Percentiles rank a stretch among this genome's conserved stretches.
phyloP scores from a whole-genome alignment of 92 coral and sea anemone genomes.

The Siderastrea siderea region DNA sequence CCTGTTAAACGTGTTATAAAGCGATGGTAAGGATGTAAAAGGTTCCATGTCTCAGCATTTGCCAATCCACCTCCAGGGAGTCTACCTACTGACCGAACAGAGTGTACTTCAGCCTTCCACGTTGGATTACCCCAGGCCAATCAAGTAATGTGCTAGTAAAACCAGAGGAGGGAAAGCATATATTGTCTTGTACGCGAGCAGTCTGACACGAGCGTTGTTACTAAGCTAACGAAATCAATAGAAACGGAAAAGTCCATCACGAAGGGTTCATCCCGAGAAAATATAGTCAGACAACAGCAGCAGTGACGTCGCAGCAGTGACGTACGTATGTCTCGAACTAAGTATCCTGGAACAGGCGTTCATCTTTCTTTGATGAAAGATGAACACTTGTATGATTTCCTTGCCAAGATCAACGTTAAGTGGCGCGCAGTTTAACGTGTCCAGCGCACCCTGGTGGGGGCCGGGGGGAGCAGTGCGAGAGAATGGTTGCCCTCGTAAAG shows the following conservation, averaged over 20 bases:
- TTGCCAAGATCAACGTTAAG: not conserved
- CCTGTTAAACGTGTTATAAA: not conserved
- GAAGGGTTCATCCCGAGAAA: not conserved
- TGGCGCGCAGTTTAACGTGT: not conserved
- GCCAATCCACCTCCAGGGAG: slow-evolving; percentile 1
- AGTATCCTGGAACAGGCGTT: too few relatives aligned
- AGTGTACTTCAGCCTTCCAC: not conserved
- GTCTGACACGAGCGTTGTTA: not conserved
- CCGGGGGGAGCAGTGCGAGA: not conserved
- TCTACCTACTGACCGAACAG: not conserved
- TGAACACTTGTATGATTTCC: not conserved
- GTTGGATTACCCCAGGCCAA: slow-evolving; percentile 2
- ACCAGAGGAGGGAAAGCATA: not conserved
- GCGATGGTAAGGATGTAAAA: not conserved
- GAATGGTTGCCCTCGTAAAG: slow-evolving; percentile 1
- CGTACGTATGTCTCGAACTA: not conserved
- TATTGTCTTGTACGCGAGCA: not conserved
- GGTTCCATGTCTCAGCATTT: not conserved
- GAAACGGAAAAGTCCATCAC: not conserved
- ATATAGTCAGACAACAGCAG: not conserved
- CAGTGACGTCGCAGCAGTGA: too few relatives aligned
- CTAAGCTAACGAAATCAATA: not conserved
- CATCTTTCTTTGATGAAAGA: not conserved
- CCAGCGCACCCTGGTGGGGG: slow-evolving; percentile 2
- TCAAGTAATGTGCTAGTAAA: not conserved